phyloP scores from a whole-genome alignment of 2,113 vertebrate genomes.

The Orientallactaga bullata region DNA sequence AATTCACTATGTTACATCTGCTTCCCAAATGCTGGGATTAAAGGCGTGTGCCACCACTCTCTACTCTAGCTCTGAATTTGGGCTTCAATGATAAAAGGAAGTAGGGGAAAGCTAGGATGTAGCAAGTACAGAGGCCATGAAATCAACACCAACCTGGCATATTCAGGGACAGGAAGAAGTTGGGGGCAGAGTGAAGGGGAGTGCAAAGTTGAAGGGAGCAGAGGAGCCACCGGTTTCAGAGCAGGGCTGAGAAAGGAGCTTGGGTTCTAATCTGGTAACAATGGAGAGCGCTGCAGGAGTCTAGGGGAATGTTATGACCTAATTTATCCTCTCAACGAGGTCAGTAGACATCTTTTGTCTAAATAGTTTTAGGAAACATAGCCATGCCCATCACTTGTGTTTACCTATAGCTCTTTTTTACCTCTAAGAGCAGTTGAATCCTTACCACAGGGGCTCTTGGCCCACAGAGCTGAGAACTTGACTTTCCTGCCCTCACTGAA shows the following conservation, averaged over 20 bases:
- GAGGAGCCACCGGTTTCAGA: neutral
- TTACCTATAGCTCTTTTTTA: neutral
- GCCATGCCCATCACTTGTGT: neutral
- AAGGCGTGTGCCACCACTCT: too few relatives aligned
- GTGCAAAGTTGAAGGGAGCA: neutral
- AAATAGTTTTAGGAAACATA: accelerated
- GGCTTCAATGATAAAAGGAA: neutral
- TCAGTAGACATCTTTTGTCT: neutral
- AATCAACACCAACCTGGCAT: neutral
- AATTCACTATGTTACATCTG: too few relatives aligned
- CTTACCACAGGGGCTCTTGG: accelerated
- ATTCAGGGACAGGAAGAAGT: neutral
- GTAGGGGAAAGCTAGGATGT: neutral
- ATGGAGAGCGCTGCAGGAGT: neutral
- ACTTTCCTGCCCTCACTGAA: accelerated
- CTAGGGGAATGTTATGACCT: neutral
- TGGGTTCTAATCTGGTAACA: neutral
- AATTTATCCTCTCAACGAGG: neutral
- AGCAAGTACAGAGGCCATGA: neutral
- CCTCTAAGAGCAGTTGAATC: neutral
- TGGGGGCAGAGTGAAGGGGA: neutral
- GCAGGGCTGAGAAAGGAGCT: neutral
- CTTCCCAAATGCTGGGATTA: too few relatives aligned
- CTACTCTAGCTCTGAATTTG: too few relatives aligned
- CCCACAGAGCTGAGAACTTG: neutral